Base-by-base conservation (phyloP, 2,888 invertebrate species). In the Bellardia bayeri region DNA sequence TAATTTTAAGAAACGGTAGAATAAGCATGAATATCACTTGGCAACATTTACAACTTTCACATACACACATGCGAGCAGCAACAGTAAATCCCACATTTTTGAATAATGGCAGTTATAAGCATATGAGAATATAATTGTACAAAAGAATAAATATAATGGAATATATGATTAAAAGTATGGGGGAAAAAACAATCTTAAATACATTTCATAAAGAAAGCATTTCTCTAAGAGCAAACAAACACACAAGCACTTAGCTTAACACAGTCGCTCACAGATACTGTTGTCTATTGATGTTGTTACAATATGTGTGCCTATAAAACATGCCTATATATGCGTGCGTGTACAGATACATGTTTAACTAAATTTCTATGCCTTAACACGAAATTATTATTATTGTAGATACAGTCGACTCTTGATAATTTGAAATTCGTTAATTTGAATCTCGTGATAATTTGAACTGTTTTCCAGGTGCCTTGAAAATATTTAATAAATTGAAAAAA, bases 341-440 rank as follows among this genome's bases (percentile, higher is more conserved):
- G n/a, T 8, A 42, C 14, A 58, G 0, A 4, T 45, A 3, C 40
- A 51, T 13, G 40, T 58, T 8, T 58, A 42, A 56, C 45, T 68
- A 68, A 33, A 68, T 6, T 33, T 49, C 3, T 54, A 81, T 33
- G 4, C 45, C 33, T 33, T 49, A 69, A 49, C 40, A 69, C 23
- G 69, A 56, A 69, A 61, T 81, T 40, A 72, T 72, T 63, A 80
- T 80, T 61, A 63, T 23, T 69, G 14, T 69, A 37, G 9, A 45
- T 11, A 45, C n/a, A n/a, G n/a, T n/a, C n/a, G n/a, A n/a, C n/a
- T n/a, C n/a, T n/a, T n/a, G n/a, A n/a, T n/a, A n/a, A n/a, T n/a
- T n/a, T n/a, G n/a, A n/a, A n/a, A n/a, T n/a, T n/a, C n/a, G n/a
- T n/a, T n/a, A n/a, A n/a, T n/a, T n/a, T n/a, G n/a, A n/a, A n/a